Percentiles rank a stretch among this genome's conserved stretches.
phyloP scores from a whole-genome alignment of 2,888 invertebrate species.

The Drosophila lutescens region DNA sequence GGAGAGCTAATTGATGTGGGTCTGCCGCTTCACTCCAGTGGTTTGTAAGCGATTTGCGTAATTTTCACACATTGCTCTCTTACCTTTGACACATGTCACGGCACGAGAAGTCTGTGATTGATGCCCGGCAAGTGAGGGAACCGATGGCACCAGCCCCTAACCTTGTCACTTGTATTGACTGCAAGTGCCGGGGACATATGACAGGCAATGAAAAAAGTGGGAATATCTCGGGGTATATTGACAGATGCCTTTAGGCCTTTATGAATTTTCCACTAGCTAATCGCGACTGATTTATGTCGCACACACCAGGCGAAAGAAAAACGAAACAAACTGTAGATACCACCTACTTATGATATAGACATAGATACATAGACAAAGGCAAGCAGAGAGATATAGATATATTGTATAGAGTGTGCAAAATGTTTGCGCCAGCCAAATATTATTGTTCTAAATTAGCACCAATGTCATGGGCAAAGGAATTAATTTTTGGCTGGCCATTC shows the following conservation, averaged over 20 bases:
- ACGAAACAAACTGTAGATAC: not conserved
- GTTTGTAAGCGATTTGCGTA: constrained; percentile 45
- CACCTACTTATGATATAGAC: constrained; percentile 12
- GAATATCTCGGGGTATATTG: constrained; percentile 8
- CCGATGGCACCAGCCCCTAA: constrained; percentile 10
- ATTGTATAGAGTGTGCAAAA: constrained; percentile 21
- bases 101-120: constrained; percentile 54
- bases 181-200: constrained; percentile 21
- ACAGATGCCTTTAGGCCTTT: constrained; percentile 30
- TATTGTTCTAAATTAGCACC: constrained; percentile 75
- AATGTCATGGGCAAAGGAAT: constrained; percentile 74
- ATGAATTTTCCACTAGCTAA: constrained; percentile 35
- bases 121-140: constrained; percentile 44
- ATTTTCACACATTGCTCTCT: constrained; percentile 61
- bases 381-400: constrained; percentile 2
- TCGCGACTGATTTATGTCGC: constrained; percentile 41
- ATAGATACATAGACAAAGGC: constrained; percentile 10
- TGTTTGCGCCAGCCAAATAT: constrained; percentile 50
- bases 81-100: constrained; percentile 74
- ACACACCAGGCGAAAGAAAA: constrained; percentile 10
- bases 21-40: constrained; percentile 22
- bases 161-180: constrained; percentile 52
- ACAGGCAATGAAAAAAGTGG: constrained; percentile 5
- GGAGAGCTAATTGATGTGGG: constrained; percentile 72
- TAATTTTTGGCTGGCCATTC: constrained; percentile 41